These are phyloP conservation scores for Upupa epops DNA, from an alignment of 2,113 vertebrate genomes.

Conservation along the genomic window DNA sequence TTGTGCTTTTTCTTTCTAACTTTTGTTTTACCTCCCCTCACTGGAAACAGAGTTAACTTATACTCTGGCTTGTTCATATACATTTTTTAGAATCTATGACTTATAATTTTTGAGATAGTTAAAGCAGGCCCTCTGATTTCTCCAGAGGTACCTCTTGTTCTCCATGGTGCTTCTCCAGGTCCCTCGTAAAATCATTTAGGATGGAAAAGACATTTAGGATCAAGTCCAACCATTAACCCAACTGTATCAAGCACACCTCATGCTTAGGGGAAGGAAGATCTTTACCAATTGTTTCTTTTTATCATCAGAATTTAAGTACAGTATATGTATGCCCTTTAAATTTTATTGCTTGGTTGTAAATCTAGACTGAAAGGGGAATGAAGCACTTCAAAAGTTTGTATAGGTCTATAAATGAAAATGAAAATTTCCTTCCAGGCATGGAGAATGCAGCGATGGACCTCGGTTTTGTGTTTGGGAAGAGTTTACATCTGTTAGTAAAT, in stretches of 20 bases:
- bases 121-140: neutral
- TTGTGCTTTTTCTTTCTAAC: neutral
- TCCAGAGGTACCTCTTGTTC: neutral
- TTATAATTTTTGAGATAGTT: neutral
- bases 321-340: neutral
- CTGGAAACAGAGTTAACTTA: neutral
- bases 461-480: neutral
- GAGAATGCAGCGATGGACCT: neutral
- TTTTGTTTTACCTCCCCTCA: neutral
- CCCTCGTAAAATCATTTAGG: neutral
- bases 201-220: too few species aligned
- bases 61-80: neutral
- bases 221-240: too few species aligned
- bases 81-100: neutral
- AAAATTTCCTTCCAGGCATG: neutral
- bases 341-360: neutral
- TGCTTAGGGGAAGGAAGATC: neutral
- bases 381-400: constrained; percentile 17
- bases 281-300: neutral
- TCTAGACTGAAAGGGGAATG: neutral
- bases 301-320: neutral
- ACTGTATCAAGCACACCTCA: neutral
- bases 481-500: constrained; percentile 66
- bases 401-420: constrained; percentile 16
- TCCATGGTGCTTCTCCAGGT: neutral